phyloP scores from a whole-genome alignment of 1,140 invertebrate genomes.

The Maniola jurtina region DNA sequence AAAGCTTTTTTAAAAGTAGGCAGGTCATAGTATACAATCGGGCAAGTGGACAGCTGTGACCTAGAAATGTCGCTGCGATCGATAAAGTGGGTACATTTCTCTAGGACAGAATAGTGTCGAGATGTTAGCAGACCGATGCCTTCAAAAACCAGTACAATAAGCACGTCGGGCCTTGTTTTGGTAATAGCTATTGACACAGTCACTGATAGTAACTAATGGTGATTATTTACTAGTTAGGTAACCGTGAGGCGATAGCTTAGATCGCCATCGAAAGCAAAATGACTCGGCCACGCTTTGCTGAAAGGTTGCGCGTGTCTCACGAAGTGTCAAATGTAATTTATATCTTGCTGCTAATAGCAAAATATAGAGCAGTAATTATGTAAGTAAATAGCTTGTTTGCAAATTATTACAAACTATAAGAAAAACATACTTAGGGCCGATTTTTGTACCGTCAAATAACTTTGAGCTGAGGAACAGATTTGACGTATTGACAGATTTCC shows the following conservation, averaged over 20 bases:
- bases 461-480: too few relatives aligned
- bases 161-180: not conserved
- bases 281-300: conserved; percentile 13
- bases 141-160: conserved; percentile 8
- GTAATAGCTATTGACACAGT: conserved; percentile 10
- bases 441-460: too few relatives aligned
- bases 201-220: conserved; percentile 12
- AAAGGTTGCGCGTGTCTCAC: conserved; percentile 23
- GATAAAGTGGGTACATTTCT: conserved; percentile 33
- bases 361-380: not conserved
- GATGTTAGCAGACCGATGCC: not conserved
- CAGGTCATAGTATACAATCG: not conserved
- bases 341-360: not conserved
- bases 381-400: not conserved
- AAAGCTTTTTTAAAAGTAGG: not conserved
- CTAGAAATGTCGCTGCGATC: conserved; percentile 41
- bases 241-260: conserved; percentile 19
- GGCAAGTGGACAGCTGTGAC: conserved; percentile 28
- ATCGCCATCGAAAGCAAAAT: conserved; percentile 14
- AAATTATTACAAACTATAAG: not conserved
- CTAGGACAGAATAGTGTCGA: conserved; percentile 4
- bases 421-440: not conserved
- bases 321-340: conserved; percentile 6
- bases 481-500: too few relatives aligned
- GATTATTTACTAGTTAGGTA: conserved; percentile 12